A percentile compares a stretch with the other conserved stretches of the same genome.
These are phyloP conservation scores for Scaptomyza caliginosa DNA, from an alignment of 2,888 invertebrate genomes.

Conservation along the genomic window DNA sequence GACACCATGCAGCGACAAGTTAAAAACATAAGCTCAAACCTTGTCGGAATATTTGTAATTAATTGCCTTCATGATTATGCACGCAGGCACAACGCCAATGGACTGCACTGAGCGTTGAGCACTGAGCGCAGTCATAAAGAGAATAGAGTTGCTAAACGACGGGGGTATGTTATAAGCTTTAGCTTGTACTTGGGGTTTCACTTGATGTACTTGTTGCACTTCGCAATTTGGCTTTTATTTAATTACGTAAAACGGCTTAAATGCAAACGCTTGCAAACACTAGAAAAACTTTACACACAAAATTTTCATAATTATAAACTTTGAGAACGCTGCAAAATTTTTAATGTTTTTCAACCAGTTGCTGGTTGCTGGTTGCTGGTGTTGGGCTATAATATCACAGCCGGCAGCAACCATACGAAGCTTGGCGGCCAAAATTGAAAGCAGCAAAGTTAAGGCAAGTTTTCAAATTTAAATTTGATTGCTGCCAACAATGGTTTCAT, in stretches of 20 bases:
- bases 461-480: conserved; percentile 58
- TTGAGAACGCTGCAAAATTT: conserved; percentile 21
- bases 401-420: conserved; percentile 14
- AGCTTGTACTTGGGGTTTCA: conserved; percentile 28
- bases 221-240: conserved; percentile 36
- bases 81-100: conserved; percentile 23
- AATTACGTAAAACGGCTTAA: conserved; percentile 47
- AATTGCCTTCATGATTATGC: conserved; percentile 66
- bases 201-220: conserved; percentile 38
- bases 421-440: conserved; percentile 37
- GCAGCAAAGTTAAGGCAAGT: conserved; percentile 31
- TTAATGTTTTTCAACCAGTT: conserved; percentile 32
- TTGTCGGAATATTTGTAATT: conserved; percentile 62
- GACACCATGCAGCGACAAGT: not conserved
- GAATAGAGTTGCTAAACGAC: no score
- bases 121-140: no score
- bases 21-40: conserved; percentile 34
- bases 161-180: conserved; percentile 15
- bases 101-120: not conserved
- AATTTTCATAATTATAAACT: conserved; percentile 52
- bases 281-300: conserved; percentile 27
- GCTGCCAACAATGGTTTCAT: conserved; percentile 63
- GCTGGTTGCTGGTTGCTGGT: conserved; percentile 24
- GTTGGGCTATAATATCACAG: not conserved
- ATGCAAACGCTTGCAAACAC: conserved; percentile 37